Percentiles rank a stretch among this genome's conserved stretches.
These are phyloP conservation scores for Schizopygopsis malacanthus DNA, from an alignment of 2,797 vertebrate species.

Conservation along the genomic window DNA sequence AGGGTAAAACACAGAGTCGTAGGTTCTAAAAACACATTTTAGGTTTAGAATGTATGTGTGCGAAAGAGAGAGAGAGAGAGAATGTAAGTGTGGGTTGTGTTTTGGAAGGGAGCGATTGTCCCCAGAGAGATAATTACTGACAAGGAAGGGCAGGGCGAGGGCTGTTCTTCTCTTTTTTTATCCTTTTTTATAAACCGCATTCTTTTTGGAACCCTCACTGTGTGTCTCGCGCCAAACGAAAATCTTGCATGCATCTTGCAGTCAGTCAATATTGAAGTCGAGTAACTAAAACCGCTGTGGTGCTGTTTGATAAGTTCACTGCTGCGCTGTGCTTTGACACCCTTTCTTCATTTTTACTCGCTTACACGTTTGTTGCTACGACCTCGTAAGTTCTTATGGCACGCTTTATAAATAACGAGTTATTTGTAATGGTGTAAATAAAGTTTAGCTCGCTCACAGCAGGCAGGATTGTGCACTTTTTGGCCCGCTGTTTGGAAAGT, in stretches of 20 bases:
- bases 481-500: slow-evolving; percentile 33
- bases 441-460: slow-evolving; percentile 4
- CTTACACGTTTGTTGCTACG: not conserved
- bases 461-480: slow-evolving; percentile 18
- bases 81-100: slow-evolving; percentile 41
- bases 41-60: slow-evolving; percentile 30
- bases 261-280: slow-evolving; percentile 49
- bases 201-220: slow-evolving; percentile 47
- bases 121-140: slow-evolving; percentile 67
- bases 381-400: slow-evolving; percentile 6
- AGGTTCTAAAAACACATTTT: too few relatives aligned
- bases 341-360: slow-evolving; percentile 31
- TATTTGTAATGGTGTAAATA: slow-evolving; percentile 29
- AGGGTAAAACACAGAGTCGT: slow-evolving; percentile 31
- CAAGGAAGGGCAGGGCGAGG: slow-evolving; percentile 53
- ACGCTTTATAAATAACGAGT: slow-evolving; percentile 29
- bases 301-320: slow-evolving; percentile 43
- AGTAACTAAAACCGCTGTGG: slow-evolving; percentile 21
- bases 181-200: slow-evolving; percentile 18
- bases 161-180: slow-evolving; percentile 48
- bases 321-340: slow-evolving; percentile 11
- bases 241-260: slow-evolving; percentile 26
- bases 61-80: slow-evolving; percentile 17
- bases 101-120: slow-evolving; percentile 50
- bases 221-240: slow-evolving; percentile 30